Conservation (phyloP, 2,888 invertebrate species). For the Hirtodrosophila duncani region DNA sequence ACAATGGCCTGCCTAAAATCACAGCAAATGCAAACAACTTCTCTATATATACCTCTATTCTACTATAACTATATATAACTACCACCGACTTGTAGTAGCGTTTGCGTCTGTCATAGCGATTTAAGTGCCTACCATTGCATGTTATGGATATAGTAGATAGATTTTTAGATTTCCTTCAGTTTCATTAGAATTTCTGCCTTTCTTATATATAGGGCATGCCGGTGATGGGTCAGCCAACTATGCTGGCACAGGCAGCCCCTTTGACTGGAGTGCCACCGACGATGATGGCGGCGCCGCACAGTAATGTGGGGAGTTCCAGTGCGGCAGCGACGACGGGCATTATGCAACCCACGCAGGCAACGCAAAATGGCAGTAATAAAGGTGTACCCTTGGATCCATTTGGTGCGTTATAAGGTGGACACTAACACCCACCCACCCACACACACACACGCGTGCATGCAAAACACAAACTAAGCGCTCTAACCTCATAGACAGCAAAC, state of each 20-base stretch:
- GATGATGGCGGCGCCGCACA: constrained; percentile 71
- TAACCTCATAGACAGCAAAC: constrained; percentile 55
- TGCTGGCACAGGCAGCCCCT: constrained; percentile 77
- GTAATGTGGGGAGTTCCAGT: constrained; percentile 64
- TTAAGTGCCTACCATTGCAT: not conserved
- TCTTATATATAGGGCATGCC: constrained; percentile 77
- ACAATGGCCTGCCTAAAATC: no score
- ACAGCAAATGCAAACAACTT: no score
- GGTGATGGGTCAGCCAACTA: constrained; percentile 77
- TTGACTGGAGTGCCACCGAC: constrained; percentile 77
- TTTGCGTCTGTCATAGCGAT: constrained; percentile 26
- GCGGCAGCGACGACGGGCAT: constrained; percentile 61
- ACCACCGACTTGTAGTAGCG: constrained; percentile 28
- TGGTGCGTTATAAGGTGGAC: constrained; percentile 79
- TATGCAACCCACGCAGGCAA: constrained; percentile 70
- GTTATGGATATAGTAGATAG: not conserved
- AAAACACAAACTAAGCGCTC: constrained; percentile 42
- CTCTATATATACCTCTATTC: no score
- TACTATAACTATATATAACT: constrained; percentile 13
- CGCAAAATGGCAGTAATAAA: constrained; percentile 77
- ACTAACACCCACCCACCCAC: constrained; percentile 7
- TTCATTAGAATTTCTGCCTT: constrained; percentile 17
- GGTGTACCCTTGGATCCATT: constrained; percentile 80
- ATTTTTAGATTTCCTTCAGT: constrained; percentile 28
- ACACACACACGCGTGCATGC: constrained; percentile 9